Conservation (phyloP, 2,888 invertebrate genomes). For the Laspeyria flexula region DNA sequence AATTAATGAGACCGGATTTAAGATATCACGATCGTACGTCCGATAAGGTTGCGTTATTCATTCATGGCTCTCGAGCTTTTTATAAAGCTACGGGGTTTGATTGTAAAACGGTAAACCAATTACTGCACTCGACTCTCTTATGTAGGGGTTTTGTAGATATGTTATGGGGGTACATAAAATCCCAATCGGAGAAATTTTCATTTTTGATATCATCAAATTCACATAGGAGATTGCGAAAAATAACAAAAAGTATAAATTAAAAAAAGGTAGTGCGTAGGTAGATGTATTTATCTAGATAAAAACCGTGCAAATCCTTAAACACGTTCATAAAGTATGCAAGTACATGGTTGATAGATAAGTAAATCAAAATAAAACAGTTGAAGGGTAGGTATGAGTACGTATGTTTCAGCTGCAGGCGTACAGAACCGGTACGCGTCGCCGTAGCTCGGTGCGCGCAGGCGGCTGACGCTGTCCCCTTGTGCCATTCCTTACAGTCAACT, state of each 20-base stretch:
- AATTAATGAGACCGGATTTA: slow-evolving; percentile 60
- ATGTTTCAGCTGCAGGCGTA: slow-evolving; percentile 75
- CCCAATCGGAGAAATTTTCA: background rate
- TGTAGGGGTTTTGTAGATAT: background rate
- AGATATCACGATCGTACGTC: slow-evolving; percentile 44
- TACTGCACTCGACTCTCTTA: background rate
- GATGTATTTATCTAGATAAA: slow-evolving; percentile 42
- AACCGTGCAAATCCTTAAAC: slow-evolving; percentile 56
- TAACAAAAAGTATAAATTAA: background rate
- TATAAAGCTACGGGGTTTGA: background rate
- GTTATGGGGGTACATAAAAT: background rate
- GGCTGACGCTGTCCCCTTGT: slow-evolving; percentile 67
- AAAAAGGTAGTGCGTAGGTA: slow-evolving; percentile 7
- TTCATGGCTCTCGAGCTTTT: slow-evolving; percentile 23
- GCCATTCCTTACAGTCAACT: slow-evolving; percentile 83
- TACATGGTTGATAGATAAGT: slow-evolving; percentile 71
- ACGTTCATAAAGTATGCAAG: slow-evolving; percentile 57
- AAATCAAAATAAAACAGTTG: slow-evolving; percentile 84
- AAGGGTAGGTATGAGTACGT: slow-evolving; percentile 56
- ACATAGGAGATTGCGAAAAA: slow-evolving; percentile 5
- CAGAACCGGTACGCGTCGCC: slow-evolving; percentile 70
- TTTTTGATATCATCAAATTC: slow-evolving; percentile 1
- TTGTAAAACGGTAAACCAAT: background rate
- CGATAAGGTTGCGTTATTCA: slow-evolving; percentile 39
- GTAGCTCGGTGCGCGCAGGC: slow-evolving; percentile 54